These are phyloP conservation scores for Drosophila tripunctata DNA, from an alignment of 2,888 invertebrate species.

Conservation along the genomic window DNA sequence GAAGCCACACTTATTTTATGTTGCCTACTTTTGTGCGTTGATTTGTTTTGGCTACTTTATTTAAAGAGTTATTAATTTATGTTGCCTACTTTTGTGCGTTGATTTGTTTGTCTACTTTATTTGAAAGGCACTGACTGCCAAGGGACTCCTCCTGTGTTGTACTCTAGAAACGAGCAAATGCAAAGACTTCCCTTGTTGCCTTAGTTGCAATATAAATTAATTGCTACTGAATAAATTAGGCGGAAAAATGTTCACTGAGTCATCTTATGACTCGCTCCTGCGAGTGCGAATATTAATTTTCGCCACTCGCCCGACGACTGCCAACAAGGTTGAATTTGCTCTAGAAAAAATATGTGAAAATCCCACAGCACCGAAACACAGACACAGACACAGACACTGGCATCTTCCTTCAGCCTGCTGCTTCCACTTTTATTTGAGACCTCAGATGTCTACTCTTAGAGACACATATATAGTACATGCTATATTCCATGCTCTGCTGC, in stretches of 20 bases:
- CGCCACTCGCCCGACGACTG: constrained; percentile 30
- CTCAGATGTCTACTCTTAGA: constrained; percentile 15
- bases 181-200: constrained; percentile 53
- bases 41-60: background rate
- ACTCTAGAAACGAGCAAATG: no score
- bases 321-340: constrained; percentile 27
- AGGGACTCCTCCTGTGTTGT: no score
- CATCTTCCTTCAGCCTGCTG: constrained; percentile 13
- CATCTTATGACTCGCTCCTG: constrained; percentile 75
- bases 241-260: constrained; percentile 75
- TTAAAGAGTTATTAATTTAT: constrained; percentile 23
- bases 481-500: constrained; percentile 15
- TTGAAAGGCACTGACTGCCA: constrained; percentile 17
- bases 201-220: constrained; percentile 78
- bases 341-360: constrained; percentile 53
- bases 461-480: background rate
- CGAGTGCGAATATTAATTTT: constrained; percentile 75
- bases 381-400: constrained; percentile 3
- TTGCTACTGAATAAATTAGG: constrained; percentile 77
- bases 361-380: constrained; percentile 4
- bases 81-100: constrained; percentile 45
- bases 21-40: constrained; percentile 44
- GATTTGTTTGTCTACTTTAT: background rate
- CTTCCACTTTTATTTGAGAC: constrained; percentile 22
- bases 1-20: constrained; percentile 32